Base-by-base conservation (phyloP, 2,113 vertebrate genomes). In the Otolemur garnettii region DNA sequence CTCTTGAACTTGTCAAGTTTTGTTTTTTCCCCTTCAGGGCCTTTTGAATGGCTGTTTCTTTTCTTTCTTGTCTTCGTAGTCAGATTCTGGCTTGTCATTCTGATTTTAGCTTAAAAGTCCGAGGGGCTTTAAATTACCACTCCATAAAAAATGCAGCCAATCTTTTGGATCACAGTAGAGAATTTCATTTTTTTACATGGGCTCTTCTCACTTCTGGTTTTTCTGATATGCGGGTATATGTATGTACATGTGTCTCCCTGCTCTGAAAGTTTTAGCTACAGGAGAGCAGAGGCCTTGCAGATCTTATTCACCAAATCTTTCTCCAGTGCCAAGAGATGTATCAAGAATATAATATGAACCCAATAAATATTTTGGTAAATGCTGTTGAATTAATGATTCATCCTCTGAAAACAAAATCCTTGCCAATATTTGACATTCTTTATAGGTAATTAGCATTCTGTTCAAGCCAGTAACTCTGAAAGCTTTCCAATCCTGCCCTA, bases 51-150 rank as follows among this genome's bases (percentile, higher is more conserved):
- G 71, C 74, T 85, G 4, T 80, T 92, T 85, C 60, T 91, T 87
- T 91, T 80, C 68, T 89, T 96, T 91, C 69, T 95, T 87, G 81
- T 92, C 71, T 94, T 90, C 17, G 3, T 35, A 38, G 66, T 24
- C 75, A 77, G 68, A 68, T 11, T 83, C n/a, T 72, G 78, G 88
- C 45, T 83, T 77, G 75, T 96, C 87, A 90, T 59, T 82, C 53
- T 42, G 57, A 80, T 57, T 93, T 75, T 72, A 84, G 71, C 87
- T 93, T 68, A 38, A 64, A 90, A 93, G 21, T 85, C 35, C 11
- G 74, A 85, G 62, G 57, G 68, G 9, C 78, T 83, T 77, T 75
- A 45, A 35, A 19, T 42, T 10, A 50, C n/a, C 30, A 15, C 2
- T 57, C 12, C 13, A 1, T 14, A 18, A 71, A 38, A 82, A 92